Percentiles rank a stretch among this genome's conserved stretches.
Conservation (phyloP, 2,113 vertebrate genomes). For the Astur gentilis region DNA sequence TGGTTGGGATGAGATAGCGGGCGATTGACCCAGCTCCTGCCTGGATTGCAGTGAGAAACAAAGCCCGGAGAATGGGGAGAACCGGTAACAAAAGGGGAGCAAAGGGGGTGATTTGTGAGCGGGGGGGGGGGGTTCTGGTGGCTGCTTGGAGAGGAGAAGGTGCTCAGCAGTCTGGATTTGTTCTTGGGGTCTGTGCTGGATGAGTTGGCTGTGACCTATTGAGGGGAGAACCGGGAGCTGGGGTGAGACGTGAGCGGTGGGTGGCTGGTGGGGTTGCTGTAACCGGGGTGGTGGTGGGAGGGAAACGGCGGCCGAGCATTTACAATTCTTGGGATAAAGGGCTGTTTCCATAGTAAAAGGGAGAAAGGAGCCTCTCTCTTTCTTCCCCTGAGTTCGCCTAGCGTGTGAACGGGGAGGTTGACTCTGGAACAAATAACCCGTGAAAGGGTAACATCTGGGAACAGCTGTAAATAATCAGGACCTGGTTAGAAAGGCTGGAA, state of each 20-base stretch:
- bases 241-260: background rate
- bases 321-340: background rate
- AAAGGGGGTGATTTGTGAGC: background rate
- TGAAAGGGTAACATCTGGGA: conserved; percentile 30
- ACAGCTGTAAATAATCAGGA: conserved; percentile 8
- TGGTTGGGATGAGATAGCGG: background rate
- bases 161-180: rapidly evolving
- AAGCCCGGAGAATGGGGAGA: background rate
- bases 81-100: background rate
- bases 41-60: background rate
- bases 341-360: conserved; percentile 47
- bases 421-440: background rate
- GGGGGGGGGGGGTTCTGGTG: background rate
- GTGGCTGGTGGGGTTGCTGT: background rate
- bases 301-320: background rate
- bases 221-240: background rate
- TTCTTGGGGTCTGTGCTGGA: rapidly evolving
- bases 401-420: background rate
- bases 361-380: conserved; percentile 46
- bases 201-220: background rate
- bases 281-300: background rate
- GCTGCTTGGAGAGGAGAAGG: background rate
- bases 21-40: background rate
- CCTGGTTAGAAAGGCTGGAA: background rate
- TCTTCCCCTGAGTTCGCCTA: background rate